Evolutionary conservation across 2,113 vertebrate species (phyloP).

Genomic region (Promerops cafer): DNA sequence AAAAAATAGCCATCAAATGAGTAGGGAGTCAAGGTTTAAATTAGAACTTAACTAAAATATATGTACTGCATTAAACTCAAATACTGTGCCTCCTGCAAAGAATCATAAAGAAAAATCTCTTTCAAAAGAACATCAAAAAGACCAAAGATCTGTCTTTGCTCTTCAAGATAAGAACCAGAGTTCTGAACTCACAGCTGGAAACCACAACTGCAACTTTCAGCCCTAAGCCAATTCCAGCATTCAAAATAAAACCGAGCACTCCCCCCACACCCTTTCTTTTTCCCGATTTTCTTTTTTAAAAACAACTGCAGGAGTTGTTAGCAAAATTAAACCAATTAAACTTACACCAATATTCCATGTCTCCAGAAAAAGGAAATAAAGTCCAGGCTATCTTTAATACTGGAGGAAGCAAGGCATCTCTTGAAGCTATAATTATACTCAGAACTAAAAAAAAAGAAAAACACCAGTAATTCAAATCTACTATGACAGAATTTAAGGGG

Average conservation of each 20-base stretch:
- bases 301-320: not conserved
- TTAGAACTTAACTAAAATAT: not conserved
- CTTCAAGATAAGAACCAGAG: not conserved
- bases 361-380: not conserved
- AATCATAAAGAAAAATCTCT: not conserved
- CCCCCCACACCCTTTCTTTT: fast-evolving
- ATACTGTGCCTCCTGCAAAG: not conserved
- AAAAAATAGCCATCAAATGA: not conserved
- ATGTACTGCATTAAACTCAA: not conserved
- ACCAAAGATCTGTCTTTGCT: not conserved
- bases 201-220: not conserved
- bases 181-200: not conserved
- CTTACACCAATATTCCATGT: not conserved
- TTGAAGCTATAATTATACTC: not conserved
- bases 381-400: not conserved
- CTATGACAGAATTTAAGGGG: not conserved
- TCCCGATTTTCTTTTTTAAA: fast-evolving
- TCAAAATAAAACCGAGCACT: not conserved
- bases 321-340: not conserved
- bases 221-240: not conserved
- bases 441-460: not conserved
- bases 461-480: not conserved
- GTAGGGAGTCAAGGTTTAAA: not conserved
- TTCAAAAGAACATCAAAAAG: not conserved
- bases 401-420: not conserved